Evolutionary conservation across 2,797 vertebrate genomes (phyloP).

Genomic region (Helostoma temminkii): DNA sequence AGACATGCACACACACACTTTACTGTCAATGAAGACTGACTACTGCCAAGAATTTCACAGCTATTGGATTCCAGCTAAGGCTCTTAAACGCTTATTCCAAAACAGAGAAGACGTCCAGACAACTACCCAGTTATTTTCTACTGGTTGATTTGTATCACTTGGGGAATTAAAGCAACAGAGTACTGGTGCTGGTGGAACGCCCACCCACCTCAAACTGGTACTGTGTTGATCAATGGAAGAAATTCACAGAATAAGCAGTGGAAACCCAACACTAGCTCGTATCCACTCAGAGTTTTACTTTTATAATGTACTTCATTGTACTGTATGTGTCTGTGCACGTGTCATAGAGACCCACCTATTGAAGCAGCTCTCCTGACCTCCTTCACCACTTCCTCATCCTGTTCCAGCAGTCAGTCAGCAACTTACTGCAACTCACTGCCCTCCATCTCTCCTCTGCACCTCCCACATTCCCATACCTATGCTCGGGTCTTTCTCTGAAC

Average conservation of each 20-base stretch:
- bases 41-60: slow-evolving; percentile 56
- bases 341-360: slow-evolving; percentile 75
- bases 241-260: slow-evolving; percentile 49
- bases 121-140: slow-evolving; percentile 13
- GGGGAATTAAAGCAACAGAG: slow-evolving; percentile 18
- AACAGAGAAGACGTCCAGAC: slow-evolving; percentile 48
- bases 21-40: not conserved
- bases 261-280: slow-evolving; percentile 44
- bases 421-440: slow-evolving; percentile 57
- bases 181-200: slow-evolving; percentile 13
- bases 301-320: slow-evolving; percentile 57
- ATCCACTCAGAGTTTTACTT: slow-evolving; percentile 29
- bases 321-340: slow-evolving; percentile 49
- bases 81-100: slow-evolving; percentile 24
- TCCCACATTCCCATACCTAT: slow-evolving; percentile 61
- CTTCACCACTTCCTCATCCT: slow-evolving; percentile 81
- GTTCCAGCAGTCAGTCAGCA: slow-evolving; percentile 82
- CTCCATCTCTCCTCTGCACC: slow-evolving; percentile 58
- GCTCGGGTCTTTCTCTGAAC: slow-evolving; percentile 39
- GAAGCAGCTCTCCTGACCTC: slow-evolving; percentile 73
- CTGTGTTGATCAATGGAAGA: slow-evolving; percentile 57
- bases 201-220: slow-evolving; percentile 30
- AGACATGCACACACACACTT: slow-evolving; percentile 25
- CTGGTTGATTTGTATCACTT: slow-evolving; percentile 9
- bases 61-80: slow-evolving; percentile 47